phyloP scores from a whole-genome alignment of 2,797 vertebrate genomes.

The Steatocranus sp. region DNA sequence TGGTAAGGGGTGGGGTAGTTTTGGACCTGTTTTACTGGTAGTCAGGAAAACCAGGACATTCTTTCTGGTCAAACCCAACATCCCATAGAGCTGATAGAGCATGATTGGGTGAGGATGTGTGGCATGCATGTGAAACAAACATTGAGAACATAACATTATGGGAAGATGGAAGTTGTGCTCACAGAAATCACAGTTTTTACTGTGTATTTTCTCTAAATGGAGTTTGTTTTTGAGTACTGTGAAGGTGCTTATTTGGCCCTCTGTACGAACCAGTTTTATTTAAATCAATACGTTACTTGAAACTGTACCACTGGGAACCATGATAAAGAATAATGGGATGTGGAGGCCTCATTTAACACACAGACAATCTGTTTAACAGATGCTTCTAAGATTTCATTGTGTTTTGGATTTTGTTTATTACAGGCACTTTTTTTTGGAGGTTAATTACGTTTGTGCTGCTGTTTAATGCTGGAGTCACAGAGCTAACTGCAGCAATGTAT shows the following conservation, averaged over 20 bases:
- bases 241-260: background rate
- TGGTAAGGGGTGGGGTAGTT: slow-evolving; percentile 8
- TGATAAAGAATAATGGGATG: background rate
- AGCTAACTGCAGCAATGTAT: slow-evolving; percentile 60
- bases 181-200: background rate
- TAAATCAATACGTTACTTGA: background rate
- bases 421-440: background rate
- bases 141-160: slow-evolving; percentile 12
- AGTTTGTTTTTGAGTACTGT: background rate
- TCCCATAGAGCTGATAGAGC: slow-evolving; percentile 55
- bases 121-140: slow-evolving; percentile 45
- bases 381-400: background rate
- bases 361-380: background rate
- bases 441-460: background rate
- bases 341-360: background rate
- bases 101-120: slow-evolving; percentile 54
- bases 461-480: background rate
- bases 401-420: background rate
- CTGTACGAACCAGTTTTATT: background rate
- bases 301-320: background rate
- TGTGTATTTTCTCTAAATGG: background rate
- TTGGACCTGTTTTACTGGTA: slow-evolving; percentile 62
- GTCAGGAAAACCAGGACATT: slow-evolving; percentile 65
- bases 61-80: slow-evolving; percentile 65
- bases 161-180: background rate